These are phyloP conservation scores for Brachionus calyciflorus DNA, from an alignment of 1,140 invertebrate genomes.

Conservation along the genomic window DNA sequence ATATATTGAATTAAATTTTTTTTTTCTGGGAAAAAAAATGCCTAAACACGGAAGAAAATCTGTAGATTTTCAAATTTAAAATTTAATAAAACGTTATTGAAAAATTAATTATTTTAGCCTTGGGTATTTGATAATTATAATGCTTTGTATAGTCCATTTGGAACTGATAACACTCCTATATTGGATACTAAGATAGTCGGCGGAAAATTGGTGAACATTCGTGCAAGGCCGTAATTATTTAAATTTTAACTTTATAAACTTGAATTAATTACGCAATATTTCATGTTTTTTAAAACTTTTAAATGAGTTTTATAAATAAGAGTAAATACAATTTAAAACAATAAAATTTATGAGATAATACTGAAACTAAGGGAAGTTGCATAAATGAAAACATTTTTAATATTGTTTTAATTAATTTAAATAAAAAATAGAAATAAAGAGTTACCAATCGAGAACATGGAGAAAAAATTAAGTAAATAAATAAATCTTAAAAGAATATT, in stretches of 20 bases:
- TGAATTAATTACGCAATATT: neutral
- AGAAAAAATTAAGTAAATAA: constrained; percentile 21
- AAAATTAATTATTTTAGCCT: constrained; percentile 3
- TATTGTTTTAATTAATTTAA: neutral
- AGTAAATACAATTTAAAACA: too few species aligned
- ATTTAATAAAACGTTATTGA: neutral
- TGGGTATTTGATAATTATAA: neutral
- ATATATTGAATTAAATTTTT: neutral
- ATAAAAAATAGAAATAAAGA: neutral
- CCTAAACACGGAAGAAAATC: constrained; percentile 40
- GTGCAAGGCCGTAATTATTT: neutral
- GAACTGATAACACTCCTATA: constrained; percentile 37
- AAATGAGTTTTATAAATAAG: neutral
- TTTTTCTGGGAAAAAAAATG: neutral
- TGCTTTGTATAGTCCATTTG: constrained; percentile 33
- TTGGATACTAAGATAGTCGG: constrained; percentile 32
- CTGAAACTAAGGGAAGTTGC: neutral
- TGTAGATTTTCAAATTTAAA: neutral
- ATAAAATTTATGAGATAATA: too few species aligned
- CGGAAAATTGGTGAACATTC: neutral
- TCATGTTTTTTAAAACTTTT: neutral
- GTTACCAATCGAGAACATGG: constrained; percentile 6
- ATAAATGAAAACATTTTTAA: neutral
- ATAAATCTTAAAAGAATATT: constrained; percentile 12
- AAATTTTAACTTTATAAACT: neutral